Conservation (phyloP, 2,888 invertebrate genomes). For the Dicranocentrus wangi region DNA sequence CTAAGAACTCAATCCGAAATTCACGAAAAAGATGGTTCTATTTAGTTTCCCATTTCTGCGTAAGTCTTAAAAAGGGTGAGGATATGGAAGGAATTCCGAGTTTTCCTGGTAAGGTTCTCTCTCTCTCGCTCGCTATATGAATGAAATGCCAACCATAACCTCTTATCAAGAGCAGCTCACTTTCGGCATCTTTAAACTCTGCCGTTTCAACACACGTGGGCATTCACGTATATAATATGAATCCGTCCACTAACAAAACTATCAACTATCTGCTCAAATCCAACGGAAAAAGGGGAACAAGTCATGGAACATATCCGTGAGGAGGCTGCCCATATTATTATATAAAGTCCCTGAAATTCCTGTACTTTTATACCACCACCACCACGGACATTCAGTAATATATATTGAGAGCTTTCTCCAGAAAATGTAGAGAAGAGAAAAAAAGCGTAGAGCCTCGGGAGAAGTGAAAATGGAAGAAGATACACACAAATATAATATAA, state of each 20-base stretch:
- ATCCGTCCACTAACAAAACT: conserved; percentile 24
- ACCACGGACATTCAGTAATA: neutral
- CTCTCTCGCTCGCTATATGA: neutral
- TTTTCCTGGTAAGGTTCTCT: too few species aligned
- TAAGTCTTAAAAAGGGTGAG: neutral
- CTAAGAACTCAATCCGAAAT: conserved; percentile 32
- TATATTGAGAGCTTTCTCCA: conserved; percentile 25
- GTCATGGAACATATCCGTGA: neutral
- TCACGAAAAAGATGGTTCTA: conserved; percentile 26
- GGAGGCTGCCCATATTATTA: too few species aligned
- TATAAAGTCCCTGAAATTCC: neutral
- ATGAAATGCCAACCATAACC: conserved; percentile 28
- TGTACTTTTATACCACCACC: neutral
- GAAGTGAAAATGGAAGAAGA: conserved; percentile 37
- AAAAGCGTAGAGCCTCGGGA: conserved; percentile 34
- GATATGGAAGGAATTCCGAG: too few species aligned
- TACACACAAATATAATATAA: too few species aligned
- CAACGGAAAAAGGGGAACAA: conserved; percentile 27
- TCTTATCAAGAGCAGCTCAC: conserved; percentile 29
- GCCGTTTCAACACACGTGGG: conserved; percentile 19
- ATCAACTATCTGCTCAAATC: conserved; percentile 16
- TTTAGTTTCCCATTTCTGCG: neutral
- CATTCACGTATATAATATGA: conserved; percentile 13
- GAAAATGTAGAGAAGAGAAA: conserved; percentile 7
- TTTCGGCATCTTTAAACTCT: conserved; percentile 8